A percentile compares a stretch with the other conserved stretches of the same genome.
Conservation (phyloP, 1,140 invertebrate species). For the Brachionus rubens region DNA sequence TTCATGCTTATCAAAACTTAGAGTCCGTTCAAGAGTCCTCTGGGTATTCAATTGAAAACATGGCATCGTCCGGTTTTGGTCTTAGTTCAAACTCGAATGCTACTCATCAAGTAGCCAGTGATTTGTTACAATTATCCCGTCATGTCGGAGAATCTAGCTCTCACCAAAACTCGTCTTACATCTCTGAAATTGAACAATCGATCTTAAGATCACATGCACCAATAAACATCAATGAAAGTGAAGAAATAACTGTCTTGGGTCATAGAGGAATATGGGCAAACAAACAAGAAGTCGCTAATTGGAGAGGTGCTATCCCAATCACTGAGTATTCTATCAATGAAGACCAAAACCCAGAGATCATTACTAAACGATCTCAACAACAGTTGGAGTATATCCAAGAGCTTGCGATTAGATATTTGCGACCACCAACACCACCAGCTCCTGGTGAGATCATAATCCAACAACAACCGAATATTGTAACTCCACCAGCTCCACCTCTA, state of each 20-base stretch:
- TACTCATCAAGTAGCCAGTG: neutral
- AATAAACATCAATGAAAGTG: neutral
- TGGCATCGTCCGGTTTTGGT: neutral
- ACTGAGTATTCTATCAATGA: neutral
- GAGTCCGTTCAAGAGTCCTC: neutral
- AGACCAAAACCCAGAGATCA: conserved; percentile 6
- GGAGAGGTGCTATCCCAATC: neutral
- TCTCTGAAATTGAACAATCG: conserved; percentile 1
- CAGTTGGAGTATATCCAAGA: conserved; percentile 7
- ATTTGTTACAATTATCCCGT: neutral
- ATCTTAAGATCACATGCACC: conserved; percentile 1
- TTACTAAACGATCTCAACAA: neutral
- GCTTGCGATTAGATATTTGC: conserved; percentile 9
- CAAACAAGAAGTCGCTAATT: neutral
- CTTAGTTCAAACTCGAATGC: neutral
- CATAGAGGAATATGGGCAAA: conserved; percentile 7
- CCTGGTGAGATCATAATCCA: conserved; percentile 16
- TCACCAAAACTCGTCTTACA: neutral
- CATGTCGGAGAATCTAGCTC: neutral
- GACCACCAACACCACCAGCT: conserved; percentile 5
- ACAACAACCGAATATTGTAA: neutral
- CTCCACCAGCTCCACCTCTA: conserved; percentile 9
- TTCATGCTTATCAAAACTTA: conserved; percentile 2
- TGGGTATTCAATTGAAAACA: conserved; percentile 9
- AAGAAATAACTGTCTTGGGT: conserved; percentile 8